A percentile compares a stretch with the other conserved stretches of the same genome.
Evolutionary conservation across 2,888 invertebrate genomes (phyloP).

Genomic region (Heliconius erato): DNA sequence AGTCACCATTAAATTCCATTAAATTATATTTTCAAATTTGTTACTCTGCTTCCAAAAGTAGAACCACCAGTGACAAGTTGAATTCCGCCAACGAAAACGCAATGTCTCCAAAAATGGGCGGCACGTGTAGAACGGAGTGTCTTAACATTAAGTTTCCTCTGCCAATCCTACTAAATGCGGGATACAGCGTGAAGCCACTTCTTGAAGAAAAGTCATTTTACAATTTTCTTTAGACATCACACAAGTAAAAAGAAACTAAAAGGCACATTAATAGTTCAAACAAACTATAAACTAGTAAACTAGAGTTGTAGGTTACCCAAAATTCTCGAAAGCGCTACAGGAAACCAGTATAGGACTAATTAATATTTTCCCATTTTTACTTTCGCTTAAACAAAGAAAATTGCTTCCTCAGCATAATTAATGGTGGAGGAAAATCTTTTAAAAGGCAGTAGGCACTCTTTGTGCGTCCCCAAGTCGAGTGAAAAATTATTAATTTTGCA

Average conservation of each 20-base stretch:
- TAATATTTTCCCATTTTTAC: slow-evolving; percentile 41
- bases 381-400: slow-evolving; percentile 47
- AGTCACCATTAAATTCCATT: too few relatives aligned
- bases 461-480: slow-evolving; percentile 40
- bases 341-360: slow-evolving; percentile 42
- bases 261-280: background rate
- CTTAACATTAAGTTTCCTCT: too few relatives aligned
- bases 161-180: too few relatives aligned
- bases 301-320: slow-evolving; percentile 8
- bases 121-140: too few relatives aligned
- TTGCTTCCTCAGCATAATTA: slow-evolving; percentile 50
- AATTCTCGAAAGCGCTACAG: slow-evolving; percentile 10
- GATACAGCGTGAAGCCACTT: too few relatives aligned
- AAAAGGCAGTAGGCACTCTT: slow-evolving; percentile 47
- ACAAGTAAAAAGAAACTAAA: background rate
- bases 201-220: background rate
- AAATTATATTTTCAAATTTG: too few relatives aligned
- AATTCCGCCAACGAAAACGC: too few relatives aligned
- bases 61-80: too few relatives aligned
- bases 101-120: too few relatives aligned
- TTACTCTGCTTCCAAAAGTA: too few relatives aligned
- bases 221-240: background rate
- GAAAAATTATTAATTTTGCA: slow-evolving; percentile 45
- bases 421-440: slow-evolving; percentile 46
- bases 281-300: background rate